Evolutionary conservation across 1,140 invertebrate species (phyloP).

Genomic region (Psilanteris sp.): DNA sequence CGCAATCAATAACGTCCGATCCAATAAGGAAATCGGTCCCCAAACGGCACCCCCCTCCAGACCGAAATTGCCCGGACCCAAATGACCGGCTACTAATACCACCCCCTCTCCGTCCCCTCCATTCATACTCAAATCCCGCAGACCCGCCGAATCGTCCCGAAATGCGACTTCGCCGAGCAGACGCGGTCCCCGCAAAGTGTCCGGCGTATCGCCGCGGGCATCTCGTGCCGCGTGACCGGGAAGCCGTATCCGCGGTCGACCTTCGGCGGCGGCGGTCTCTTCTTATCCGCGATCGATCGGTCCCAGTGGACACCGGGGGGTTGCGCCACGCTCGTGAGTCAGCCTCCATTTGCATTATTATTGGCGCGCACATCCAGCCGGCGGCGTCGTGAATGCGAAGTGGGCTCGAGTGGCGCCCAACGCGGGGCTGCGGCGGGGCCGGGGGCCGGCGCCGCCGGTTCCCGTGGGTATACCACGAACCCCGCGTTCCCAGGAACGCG

Average conservation of each 20-base stretch:
- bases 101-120: no score
- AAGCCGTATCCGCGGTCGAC: constrained; percentile 35
- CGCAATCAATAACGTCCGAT: no score
- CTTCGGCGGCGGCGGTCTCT: constrained; percentile 3
- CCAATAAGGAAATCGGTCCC: no score
- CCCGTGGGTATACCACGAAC: constrained; percentile 73
- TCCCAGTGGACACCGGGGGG: constrained; percentile 66
- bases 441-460: constrained; percentile 55
- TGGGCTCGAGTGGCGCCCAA: constrained; percentile 60
- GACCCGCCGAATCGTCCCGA: no score
- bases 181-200: no score
- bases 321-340: constrained; percentile 65
- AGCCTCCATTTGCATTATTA: constrained; percentile 72
- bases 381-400: constrained; percentile 64
- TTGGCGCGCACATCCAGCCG: constrained; percentile 62
- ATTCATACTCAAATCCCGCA: no score
- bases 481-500: constrained; percentile 75
- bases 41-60: no score
- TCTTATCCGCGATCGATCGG: constrained; percentile 53
- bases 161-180: no score
- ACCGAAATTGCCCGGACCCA: no score
- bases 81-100: no score
- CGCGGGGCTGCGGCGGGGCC: constrained; percentile 20
- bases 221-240: constrained; percentile 21
- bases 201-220: constrained; percentile 4